Base-by-base conservation (phyloP, 2,797 vertebrate species). In the Mionectes olivaceus region DNA sequence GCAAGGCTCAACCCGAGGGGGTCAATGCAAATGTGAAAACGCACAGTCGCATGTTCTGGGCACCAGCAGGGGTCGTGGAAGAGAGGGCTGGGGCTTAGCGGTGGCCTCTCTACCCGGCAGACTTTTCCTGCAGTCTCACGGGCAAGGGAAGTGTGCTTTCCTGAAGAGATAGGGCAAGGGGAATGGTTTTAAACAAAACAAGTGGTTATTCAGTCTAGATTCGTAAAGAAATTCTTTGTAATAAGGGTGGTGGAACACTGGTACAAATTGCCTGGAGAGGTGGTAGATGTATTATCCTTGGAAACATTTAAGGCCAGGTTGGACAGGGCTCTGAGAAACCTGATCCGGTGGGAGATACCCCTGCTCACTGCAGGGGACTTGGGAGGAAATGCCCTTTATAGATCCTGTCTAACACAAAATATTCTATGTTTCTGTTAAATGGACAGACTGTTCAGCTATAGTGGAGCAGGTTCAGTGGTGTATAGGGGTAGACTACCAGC, bases 1-100 rank as follows among this genome's bases (percentile, higher is more conserved):
- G 25, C 9, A n/a, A 46, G 13, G 13, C 4, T 56, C 3, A 0
- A 0, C 9, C 10, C 1, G 2, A 49, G 28, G 6, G 7, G 3
- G 19, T 27, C 9, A 5, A 1, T 5, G 43, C 16, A 89, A 47
- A 55, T 4, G 9, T 28, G 28, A 39, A 78, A 90, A 57, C 15
- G n/a, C 24, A 35, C 11, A 22, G 28, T n/a, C 28, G 47, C 2
- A 44, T 30, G 25, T 60, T 78, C 43, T 33, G 39, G 30, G 17
- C 23, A 67, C 10, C 16, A 37, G 6, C 4, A 17, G 1, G 14
- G 15, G 33, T 32, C 4, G 0, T 43, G 19, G 21, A 67, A 79
- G 39, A 33, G 33, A 44, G 10, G 28, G 5, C 25, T 37, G n/a
- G 43, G 32, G 11, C 35, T 80, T 46, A 32, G 3, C 9, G 19